Percentiles rank a stretch among this genome's conserved stretches.
Conservation (phyloP, 2,113 vertebrate genomes). For the Apodemus speciosus region DNA sequence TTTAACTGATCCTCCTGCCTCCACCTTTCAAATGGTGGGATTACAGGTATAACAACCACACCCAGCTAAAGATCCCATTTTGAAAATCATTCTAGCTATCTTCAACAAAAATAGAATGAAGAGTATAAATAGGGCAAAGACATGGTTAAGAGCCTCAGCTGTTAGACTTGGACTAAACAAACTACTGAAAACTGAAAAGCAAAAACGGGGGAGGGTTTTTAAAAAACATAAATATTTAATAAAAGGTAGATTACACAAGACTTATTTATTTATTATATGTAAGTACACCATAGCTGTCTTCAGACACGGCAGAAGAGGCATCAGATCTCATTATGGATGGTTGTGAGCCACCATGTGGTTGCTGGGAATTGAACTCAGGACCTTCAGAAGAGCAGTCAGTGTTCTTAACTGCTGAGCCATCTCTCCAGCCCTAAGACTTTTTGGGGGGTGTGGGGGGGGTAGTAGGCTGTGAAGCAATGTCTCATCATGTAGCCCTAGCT, state of each 20-base stretch:
- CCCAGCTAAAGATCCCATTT: not conserved
- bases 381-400: too few relatives aligned
- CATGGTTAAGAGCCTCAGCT: not conserved
- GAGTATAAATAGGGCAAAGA: not conserved
- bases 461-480: not conserved
- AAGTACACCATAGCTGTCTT: too few relatives aligned
- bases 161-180: not conserved
- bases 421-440: too few relatives aligned
- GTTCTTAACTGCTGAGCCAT: too few relatives aligned
- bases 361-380: too few relatives aligned
- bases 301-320: too few relatives aligned
- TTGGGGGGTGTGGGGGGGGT: not conserved
- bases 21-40: not conserved
- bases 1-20: not conserved
- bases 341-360: too few relatives aligned
- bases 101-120: constrained; percentile 33
- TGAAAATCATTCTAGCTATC: constrained; percentile 31
- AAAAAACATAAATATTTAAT: not conserved
- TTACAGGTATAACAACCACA: not conserved
- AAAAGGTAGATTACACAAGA: not conserved
- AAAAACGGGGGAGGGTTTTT: not conserved
- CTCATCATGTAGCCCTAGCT: not conserved
- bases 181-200: not conserved
- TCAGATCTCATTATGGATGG: too few relatives aligned
- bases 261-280: too few relatives aligned